phyloP scores from a whole-genome alignment of 92 coral and sea anemone genomes.

The Bergia sp. region DNA sequence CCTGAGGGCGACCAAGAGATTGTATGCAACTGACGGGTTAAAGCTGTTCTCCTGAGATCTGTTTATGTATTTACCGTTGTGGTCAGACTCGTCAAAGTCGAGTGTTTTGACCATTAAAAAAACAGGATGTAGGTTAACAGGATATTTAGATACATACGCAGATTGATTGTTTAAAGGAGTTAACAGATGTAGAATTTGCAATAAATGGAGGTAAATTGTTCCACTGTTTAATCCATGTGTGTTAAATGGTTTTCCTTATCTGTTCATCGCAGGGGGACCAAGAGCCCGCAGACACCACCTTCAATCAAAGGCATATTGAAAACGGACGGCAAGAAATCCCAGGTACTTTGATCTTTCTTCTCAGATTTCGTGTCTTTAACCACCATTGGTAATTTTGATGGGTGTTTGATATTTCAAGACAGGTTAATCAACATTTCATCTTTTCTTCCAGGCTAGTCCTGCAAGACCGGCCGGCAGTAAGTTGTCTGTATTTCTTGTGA shows the following conservation, averaged over 20 bases:
- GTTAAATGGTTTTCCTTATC: neutral
- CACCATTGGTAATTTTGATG: neutral
- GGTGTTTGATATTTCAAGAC: neutral
- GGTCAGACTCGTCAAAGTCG: no score
- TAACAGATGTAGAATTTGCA: no score
- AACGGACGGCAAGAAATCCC: constrained; percentile 65
- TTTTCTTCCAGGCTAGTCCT: constrained; percentile 19
- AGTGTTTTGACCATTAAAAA: no score
- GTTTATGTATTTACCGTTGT: no score
- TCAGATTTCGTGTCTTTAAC: neutral
- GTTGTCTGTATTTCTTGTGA: neutral
- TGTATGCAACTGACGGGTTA: no score
- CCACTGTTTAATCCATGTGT: neutral
- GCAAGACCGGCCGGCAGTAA: constrained; percentile 31
- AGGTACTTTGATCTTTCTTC: neutral
- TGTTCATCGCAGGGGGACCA: constrained; percentile 77
- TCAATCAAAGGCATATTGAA: constrained; percentile 90
- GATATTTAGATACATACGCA: no score
- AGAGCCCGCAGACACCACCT: constrained; percentile 85
- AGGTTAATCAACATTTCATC: neutral
- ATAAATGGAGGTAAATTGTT: no score
- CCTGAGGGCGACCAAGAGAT: no score
- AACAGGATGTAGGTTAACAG: no score
- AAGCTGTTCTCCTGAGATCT: no score
- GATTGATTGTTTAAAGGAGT: no score